Conservation (phyloP, 1,140 invertebrate genomes). For the Anoplolepis gracilipes region DNA sequence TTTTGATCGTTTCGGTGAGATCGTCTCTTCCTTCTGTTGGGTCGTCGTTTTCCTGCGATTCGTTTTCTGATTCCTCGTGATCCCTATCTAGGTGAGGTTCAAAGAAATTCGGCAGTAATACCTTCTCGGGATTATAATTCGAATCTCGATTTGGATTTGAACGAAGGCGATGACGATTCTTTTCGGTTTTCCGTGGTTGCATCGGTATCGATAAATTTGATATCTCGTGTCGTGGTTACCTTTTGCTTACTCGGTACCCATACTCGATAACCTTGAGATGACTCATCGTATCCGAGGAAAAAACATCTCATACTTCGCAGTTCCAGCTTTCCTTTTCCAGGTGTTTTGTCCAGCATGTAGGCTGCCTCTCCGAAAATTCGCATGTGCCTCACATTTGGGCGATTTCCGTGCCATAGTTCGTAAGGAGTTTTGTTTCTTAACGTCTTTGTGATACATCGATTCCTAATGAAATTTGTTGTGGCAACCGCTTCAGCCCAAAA, state of each 20-base stretch:
- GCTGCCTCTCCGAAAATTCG: neutral
- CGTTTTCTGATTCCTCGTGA: neutral
- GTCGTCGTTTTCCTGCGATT: no score
- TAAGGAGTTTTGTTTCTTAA: neutral
- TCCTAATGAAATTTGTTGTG: neutral
- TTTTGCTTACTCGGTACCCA: neutral
- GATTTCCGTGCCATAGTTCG: neutral
- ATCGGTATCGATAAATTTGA: no score
- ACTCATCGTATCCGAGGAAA: conserved; percentile 15
- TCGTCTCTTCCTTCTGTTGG: no score
- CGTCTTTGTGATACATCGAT: conserved; percentile 1
- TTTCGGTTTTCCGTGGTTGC: no score
- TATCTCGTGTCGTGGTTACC: neutral
- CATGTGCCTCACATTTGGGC: neutral
- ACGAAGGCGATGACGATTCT: no score
- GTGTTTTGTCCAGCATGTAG: neutral
- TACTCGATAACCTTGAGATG: conserved; percentile 3
- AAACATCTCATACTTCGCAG: neutral
- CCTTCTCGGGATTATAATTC: no score
- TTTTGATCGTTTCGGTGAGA: neutral
- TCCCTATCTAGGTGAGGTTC: no score
- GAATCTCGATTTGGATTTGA: no score
- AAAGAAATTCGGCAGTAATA: no score
- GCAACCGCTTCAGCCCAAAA: neutral
- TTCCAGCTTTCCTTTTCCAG: conserved; percentile 2